phyloP scores from a whole-genome alignment of 2,113 vertebrate species.

The Menura novaehollandiae region DNA sequence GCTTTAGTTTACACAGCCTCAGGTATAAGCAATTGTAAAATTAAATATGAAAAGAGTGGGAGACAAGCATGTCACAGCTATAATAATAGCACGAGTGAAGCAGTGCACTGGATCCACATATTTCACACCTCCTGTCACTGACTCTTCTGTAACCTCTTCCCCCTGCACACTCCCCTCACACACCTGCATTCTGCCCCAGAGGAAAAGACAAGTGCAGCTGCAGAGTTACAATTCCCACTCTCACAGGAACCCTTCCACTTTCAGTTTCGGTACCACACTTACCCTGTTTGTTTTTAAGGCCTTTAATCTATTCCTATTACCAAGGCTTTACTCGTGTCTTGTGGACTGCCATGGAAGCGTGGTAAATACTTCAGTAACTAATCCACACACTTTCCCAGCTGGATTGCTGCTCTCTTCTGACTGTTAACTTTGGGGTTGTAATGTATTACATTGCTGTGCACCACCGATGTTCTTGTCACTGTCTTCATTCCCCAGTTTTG shows the following conservation, averaged over 20 bases:
- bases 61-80: not conserved
- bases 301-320: not conserved
- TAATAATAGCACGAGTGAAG: not conserved
- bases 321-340: not conserved
- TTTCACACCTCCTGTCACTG: not conserved
- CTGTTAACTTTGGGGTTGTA: not conserved
- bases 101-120: not conserved
- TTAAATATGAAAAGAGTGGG: not conserved
- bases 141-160: not conserved
- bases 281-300: not conserved
- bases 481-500: not conserved
- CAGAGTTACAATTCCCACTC: not conserved
- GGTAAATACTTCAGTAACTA: not conserved
- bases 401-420: not conserved
- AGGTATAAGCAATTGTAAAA: not conserved
- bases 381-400: not conserved
- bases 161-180: not conserved
- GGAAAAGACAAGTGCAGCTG: not conserved
- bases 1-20: not conserved
- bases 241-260: not conserved
- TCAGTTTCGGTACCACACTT: not conserved
- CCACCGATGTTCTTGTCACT: not conserved
- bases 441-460: rapidly evolving
- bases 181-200: not conserved
- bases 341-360: not conserved